phyloP scores from a whole-genome alignment of 2,888 invertebrate species.

The Sminthurides aquaticus region DNA sequence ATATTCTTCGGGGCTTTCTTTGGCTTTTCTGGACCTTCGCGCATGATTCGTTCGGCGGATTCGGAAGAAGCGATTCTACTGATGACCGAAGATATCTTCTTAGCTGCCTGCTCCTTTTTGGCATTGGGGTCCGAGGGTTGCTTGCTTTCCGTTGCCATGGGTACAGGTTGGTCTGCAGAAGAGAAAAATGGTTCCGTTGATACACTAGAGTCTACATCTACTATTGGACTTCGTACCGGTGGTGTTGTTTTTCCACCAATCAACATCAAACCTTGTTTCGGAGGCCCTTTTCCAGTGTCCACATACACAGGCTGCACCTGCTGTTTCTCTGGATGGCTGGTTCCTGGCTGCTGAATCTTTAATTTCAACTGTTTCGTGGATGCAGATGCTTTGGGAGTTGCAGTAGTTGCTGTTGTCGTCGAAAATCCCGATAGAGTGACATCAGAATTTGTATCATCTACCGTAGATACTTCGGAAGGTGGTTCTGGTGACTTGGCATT shows the following conservation, averaged over 20 bases:
- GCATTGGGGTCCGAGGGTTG: slow-evolving; percentile 9
- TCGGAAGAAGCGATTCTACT: slow-evolving; percentile 34
- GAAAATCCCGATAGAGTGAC: slow-evolving; percentile 3
- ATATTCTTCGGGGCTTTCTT: slow-evolving; percentile 14
- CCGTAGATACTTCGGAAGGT: slow-evolving; percentile 2
- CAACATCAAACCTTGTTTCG: slow-evolving; percentile 37
- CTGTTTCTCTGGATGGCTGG: slow-evolving; percentile 58
- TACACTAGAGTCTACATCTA: slow-evolving; percentile 20
- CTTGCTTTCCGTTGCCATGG: slow-evolving; percentile 7
- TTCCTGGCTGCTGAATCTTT: slow-evolving; percentile 49
- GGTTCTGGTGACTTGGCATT: slow-evolving; percentile 14
- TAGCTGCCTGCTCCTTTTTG: slow-evolving; percentile 38
- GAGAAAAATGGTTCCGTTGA: slow-evolving; percentile 24
- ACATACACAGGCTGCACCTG: slow-evolving; percentile 47
- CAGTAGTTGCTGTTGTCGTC: slow-evolving; percentile 8
- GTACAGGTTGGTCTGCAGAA: slow-evolving; percentile 4
- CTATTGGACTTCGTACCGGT: slow-evolving; percentile 14
- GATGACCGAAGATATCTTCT: slow-evolving; percentile 39
- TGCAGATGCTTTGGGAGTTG: slow-evolving; percentile 1
- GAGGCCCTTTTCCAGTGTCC: slow-evolving; percentile 33
- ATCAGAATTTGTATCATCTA: slow-evolving; percentile 14
- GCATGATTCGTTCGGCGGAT: slow-evolving; percentile 40
- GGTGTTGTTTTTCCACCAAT: slow-evolving; percentile 31
- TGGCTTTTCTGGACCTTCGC: slow-evolving; percentile 43
- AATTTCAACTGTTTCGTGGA: slow-evolving; percentile 6